phyloP scores from a whole-genome alignment of 2,888 invertebrate genomes.

The Gibbula magus region DNA sequence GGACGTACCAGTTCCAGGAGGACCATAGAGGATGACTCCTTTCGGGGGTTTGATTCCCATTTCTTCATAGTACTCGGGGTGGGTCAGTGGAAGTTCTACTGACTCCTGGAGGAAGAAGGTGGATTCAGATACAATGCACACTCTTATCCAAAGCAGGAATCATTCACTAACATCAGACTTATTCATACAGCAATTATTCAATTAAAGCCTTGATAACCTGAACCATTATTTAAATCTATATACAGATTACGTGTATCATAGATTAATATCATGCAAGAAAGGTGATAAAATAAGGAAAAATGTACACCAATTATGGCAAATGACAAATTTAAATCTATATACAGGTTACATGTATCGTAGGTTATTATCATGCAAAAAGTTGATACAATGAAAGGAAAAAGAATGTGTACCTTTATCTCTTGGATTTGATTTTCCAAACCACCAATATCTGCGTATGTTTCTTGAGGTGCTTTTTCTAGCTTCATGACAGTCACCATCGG shows the following conservation, averaged over 20 bases:
- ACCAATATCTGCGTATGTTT: constrained; percentile 99
- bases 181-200: not conserved
- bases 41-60: constrained; percentile 99
- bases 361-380: not conserved
- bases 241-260: too few species aligned
- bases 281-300: too few species aligned
- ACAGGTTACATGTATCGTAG: not conserved
- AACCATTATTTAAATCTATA: too few species aligned
- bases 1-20: constrained; percentile 91
- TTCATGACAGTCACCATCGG: constrained; percentile 99
- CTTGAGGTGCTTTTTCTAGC: constrained; percentile 98
- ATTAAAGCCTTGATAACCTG: too few species aligned
- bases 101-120: constrained; percentile 82
- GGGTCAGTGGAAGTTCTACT: constrained; percentile 97
- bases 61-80: constrained; percentile 99
- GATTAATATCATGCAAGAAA: too few species aligned
- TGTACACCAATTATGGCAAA: not conserved
- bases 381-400: not conserved
- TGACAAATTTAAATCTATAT: not conserved
- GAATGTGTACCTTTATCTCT: constrained; percentile 84
- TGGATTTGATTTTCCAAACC: constrained; percentile 98
- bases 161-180: not conserved
- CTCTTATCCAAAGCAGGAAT: not conserved
- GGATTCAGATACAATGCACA: not conserved
- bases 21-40: constrained; percentile 98